These are phyloP conservation scores for Cichladusa arquata DNA, from an alignment of 2,113 vertebrate species.

Conservation along the genomic window DNA sequence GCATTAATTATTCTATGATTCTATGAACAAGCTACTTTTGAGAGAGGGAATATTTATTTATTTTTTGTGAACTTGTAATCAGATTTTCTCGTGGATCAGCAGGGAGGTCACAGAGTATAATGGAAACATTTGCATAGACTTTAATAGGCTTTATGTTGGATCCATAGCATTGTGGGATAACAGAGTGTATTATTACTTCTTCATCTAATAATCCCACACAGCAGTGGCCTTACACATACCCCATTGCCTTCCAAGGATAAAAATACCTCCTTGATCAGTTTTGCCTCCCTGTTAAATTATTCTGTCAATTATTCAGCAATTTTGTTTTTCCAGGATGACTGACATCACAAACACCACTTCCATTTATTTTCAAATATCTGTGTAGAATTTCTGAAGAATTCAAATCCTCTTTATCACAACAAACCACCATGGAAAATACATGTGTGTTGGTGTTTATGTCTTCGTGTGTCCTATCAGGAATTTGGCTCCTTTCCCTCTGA, in stretches of 20 bases:
- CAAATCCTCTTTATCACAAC: neutral
- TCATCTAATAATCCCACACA: neutral
- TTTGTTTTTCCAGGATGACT: neutral
- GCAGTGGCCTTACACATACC: neutral
- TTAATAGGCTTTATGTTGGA: neutral
- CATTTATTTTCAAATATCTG: neutral
- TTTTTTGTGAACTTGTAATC: neutral
- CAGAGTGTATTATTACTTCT: neutral
- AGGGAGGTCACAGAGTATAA: neutral
- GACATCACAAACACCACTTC: neutral
- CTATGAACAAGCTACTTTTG: neutral
- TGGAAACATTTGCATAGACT: neutral
- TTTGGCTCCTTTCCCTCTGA: neutral
- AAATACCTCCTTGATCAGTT: neutral
- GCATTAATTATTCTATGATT: neutral
- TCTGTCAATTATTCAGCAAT: neutral
- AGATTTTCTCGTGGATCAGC: neutral
- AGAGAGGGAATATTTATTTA: neutral
- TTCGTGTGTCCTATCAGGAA: neutral
- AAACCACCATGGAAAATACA: neutral
- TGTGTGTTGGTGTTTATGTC: neutral
- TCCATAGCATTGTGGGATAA: neutral
- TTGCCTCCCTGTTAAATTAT: neutral
- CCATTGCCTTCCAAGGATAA: neutral
- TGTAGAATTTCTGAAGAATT: neutral